A percentile compares a stretch with the other conserved stretches of the same genome.
Conservation (phyloP, 1,140 invertebrate species). For the Teleogryllus occipitalis region DNA sequence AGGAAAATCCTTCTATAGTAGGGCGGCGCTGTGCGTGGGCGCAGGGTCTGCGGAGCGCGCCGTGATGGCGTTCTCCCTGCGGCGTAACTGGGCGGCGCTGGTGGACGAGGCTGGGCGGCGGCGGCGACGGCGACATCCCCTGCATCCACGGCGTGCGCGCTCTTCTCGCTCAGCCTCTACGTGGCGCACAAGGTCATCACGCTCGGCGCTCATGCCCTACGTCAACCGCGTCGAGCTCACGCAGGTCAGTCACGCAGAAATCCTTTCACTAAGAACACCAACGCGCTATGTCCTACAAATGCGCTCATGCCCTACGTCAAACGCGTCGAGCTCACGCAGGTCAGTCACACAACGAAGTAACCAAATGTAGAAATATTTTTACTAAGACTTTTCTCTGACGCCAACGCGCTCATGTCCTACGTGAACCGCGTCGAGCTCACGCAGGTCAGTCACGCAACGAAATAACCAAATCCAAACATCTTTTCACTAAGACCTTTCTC, state of each 20-base stretch:
- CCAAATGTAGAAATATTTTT: too few relatives aligned
- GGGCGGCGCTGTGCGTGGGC: neutral
- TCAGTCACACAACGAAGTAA: neutral
- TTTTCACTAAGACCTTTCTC: too few relatives aligned
- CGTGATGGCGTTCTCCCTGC: constrained; percentile 46
- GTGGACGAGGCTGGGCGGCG: constrained; percentile 27
- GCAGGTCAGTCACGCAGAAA: constrained; percentile 33
- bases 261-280: too few relatives aligned
- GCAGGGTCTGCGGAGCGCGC: constrained; percentile 36
- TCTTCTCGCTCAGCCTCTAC: constrained; percentile 49
- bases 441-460: too few relatives aligned
- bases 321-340: constrained; percentile 49
- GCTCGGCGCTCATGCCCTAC: constrained; percentile 46
- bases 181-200: constrained; percentile 53
- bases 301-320: constrained; percentile 48
- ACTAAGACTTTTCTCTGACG: too few relatives aligned
- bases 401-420: too few relatives aligned
- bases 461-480: too few relatives aligned
- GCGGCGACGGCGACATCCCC: constrained; percentile 41
- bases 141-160: constrained; percentile 54
- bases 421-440: too few relatives aligned
- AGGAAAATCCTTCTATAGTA: too few relatives aligned
- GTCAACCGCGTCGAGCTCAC: constrained; percentile 51
- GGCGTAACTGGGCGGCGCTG: constrained; percentile 35
- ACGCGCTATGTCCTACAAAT: constrained; percentile 27